A percentile compares a stretch with the other conserved stretches of the same genome.
phyloP scores from a whole-genome alignment of 2,797 vertebrate species.

The Rhinoraja longicauda region DNA sequence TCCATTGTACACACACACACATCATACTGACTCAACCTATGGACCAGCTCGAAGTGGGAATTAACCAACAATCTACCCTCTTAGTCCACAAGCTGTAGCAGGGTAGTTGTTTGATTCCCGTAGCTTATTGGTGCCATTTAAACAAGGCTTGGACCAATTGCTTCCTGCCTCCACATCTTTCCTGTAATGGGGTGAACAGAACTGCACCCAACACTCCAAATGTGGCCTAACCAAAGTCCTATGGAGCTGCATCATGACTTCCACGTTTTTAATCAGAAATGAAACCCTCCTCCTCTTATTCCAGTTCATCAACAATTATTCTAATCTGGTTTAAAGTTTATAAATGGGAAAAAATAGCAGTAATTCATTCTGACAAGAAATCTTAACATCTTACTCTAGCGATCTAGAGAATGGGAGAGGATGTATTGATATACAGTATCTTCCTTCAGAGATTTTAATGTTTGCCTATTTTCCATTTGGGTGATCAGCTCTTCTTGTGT shows the following conservation, averaged over 20 bases:
- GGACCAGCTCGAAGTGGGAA: not conserved
- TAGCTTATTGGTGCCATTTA: not conserved
- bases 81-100: not conserved
- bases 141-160: not conserved
- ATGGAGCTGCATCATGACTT: not conserved
- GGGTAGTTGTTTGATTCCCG: not conserved
- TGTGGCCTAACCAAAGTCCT: too few relatives aligned
- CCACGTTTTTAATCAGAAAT: not conserved
- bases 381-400: not conserved
- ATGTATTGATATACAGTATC: not conserved
- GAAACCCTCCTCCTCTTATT: not conserved
- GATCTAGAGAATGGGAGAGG: not conserved
- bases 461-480: not conserved
- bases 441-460: not conserved
- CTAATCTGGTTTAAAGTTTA: not conserved
- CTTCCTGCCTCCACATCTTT: too few relatives aligned
- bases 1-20: not conserved
- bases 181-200: too few relatives aligned
- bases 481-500: not conserved
- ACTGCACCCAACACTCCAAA: too few relatives aligned
- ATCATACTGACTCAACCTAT: not conserved
- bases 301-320: not conserved
- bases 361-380: too few relatives aligned
- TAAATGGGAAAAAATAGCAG: not conserved
- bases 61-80: not conserved